phyloP scores from a whole-genome alignment of 2,113 vertebrate genomes.

The Malurus melanocephalus region DNA sequence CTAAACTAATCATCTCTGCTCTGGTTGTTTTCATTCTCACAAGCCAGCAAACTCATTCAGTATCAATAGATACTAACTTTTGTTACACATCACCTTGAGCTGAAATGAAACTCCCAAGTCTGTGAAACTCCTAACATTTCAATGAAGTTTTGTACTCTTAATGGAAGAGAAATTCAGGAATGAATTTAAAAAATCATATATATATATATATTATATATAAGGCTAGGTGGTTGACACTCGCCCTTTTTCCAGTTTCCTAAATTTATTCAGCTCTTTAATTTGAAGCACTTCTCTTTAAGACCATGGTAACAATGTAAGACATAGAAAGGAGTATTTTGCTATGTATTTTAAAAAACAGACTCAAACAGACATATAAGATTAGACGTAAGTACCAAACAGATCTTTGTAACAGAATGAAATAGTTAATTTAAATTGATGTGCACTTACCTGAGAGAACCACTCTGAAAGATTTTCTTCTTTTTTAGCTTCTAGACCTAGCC shows the following conservation, averaged over 20 bases:
- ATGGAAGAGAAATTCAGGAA: background rate
- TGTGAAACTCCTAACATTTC: background rate
- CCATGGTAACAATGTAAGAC: background rate
- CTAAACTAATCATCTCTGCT: background rate
- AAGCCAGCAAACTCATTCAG: background rate
- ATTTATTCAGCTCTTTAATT: background rate
- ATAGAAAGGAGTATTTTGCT: background rate
- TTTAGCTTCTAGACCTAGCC: constrained; percentile 92
- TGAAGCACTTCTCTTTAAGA: background rate
- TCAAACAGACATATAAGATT: background rate
- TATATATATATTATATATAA: background rate
- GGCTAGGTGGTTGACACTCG: background rate
- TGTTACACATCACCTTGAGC: background rate
- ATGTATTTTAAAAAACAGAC: background rate
- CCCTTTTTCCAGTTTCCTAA: background rate
- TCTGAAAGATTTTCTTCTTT: constrained; percentile 96
- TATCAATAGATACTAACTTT: background rate
- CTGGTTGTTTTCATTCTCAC: background rate
- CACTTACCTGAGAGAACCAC: constrained; percentile 94
- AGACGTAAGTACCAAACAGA: background rate
- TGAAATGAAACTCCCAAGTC: background rate
- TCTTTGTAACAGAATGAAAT: background rate
- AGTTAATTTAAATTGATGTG: background rate
- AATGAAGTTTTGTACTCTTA: background rate
- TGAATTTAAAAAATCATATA: background rate